A percentile compares a stretch with the other conserved stretches of the same genome.
phyloP scores from a whole-genome alignment of 2,888 invertebrate genomes.

The Liposcelis brunnea region DNA sequence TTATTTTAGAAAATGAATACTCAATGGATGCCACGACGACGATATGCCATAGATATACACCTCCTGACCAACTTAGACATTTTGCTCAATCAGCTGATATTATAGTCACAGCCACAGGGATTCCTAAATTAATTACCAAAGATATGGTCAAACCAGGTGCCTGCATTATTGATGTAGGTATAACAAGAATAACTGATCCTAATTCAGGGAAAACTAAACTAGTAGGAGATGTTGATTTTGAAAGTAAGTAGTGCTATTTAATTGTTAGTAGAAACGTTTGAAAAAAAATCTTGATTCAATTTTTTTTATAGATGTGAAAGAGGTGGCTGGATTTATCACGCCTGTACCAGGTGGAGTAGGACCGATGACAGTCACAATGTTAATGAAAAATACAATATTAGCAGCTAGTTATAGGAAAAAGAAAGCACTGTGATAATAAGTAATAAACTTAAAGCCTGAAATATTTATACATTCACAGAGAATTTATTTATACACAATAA shows the following conservation, averaged over 20 bases:
- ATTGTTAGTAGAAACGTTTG: not conserved
- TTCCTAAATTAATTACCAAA: conserved; percentile 54
- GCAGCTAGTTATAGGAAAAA: conserved; percentile 40
- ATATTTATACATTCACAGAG: too few relatives aligned
- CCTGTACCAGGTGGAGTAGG: conserved; percentile 89
- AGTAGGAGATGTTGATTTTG: conserved; percentile 81
- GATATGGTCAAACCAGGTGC: conserved; percentile 83
- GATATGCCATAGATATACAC: conserved; percentile 77
- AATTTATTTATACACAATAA: too few relatives aligned
- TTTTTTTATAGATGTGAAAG: conserved; percentile 41
- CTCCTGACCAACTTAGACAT: conserved; percentile 49
- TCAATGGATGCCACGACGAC: conserved; percentile 69
- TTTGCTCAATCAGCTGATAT: conserved; percentile 61
- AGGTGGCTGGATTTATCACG: conserved; percentile 69
- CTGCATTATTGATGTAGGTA: conserved; percentile 77
- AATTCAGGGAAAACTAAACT: conserved; percentile 48
- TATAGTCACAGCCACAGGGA: conserved; percentile 56
- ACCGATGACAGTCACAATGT: conserved; percentile 87
- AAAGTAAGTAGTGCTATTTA: conserved; percentile 32
- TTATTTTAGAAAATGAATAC: conserved; percentile 2
- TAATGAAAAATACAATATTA: conserved; percentile 73
- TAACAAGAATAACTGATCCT: conserved; percentile 48
- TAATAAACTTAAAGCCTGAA: not conserved
- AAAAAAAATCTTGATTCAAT: conserved; percentile 10
- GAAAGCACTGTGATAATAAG: not conserved